phyloP scores from a whole-genome alignment of 2,888 invertebrate species.

The Orthosia cruda region DNA sequence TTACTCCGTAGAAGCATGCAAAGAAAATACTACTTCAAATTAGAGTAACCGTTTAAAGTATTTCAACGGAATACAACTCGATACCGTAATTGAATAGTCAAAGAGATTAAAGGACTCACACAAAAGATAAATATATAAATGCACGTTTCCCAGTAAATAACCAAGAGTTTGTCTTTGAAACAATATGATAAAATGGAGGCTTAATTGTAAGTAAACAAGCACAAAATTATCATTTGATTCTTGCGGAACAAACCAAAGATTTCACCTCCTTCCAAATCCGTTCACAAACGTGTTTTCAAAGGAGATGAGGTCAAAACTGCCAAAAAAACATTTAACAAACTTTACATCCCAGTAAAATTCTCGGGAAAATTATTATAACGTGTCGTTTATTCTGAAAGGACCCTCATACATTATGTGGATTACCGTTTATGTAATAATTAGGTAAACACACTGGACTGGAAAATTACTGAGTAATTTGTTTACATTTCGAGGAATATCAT shows the following conservation, averaged over 20 bases:
- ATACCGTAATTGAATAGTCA: background rate
- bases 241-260: background rate
- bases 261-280: background rate
- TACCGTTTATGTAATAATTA: constrained; percentile 68
- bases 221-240: background rate
- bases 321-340: constrained; percentile 24
- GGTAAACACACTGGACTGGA: constrained; percentile 46
- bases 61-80: background rate
- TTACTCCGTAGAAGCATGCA: background rate
- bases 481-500: constrained; percentile 31
- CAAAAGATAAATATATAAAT: background rate
- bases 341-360: constrained; percentile 44
- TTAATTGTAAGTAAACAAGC: background rate
- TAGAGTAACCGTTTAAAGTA: background rate
- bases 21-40: background rate
- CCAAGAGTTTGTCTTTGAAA: background rate
- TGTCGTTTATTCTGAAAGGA: constrained; percentile 68
- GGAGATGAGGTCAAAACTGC: background rate
- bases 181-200: too few relatives aligned
- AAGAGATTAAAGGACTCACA: background rate
- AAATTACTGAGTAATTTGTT: constrained; percentile 58
- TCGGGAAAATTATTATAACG: constrained; percentile 70
- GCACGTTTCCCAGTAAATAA: background rate
- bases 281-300: background rate
- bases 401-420: constrained; percentile 72